A percentile compares a stretch with the other conserved stretches of the same genome.
These are phyloP conservation scores for Spondyliosoma cantharus DNA, from an alignment of 2,797 vertebrate genomes.

Conservation along the genomic window DNA sequence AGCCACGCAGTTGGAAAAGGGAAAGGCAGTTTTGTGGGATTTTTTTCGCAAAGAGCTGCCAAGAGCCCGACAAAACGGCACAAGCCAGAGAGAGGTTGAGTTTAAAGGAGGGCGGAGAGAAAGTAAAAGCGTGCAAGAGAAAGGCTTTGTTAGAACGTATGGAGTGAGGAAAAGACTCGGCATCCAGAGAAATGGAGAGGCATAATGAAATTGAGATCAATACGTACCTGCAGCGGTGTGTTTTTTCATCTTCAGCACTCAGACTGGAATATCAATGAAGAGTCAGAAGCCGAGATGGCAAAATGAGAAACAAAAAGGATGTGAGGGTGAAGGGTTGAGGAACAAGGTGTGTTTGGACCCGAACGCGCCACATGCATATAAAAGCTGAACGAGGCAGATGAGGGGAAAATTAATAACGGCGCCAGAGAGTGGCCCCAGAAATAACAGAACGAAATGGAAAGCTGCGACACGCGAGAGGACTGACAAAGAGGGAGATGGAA, in stretches of 20 bases:
- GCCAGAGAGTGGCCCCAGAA: slow-evolving; percentile 32
- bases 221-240: slow-evolving; percentile 58
- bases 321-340: slow-evolving; percentile 9
- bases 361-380: slow-evolving; percentile 12
- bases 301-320: slow-evolving; percentile 35
- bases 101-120: slow-evolving; percentile 25
- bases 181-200: slow-evolving; percentile 35
- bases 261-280: slow-evolving; percentile 70
- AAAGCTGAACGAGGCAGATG: slow-evolving; percentile 41
- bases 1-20: slow-evolving; percentile 30
- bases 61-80: slow-evolving; percentile 40
- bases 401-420: slow-evolving; percentile 50
- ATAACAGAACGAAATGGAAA: slow-evolving; percentile 45
- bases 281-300: slow-evolving; percentile 32
- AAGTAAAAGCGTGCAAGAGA: slow-evolving; percentile 38
- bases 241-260: slow-evolving; percentile 59
- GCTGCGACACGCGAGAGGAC: slow-evolving; percentile 43
- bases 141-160: slow-evolving; percentile 37
- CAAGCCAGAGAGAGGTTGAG: slow-evolving; percentile 25
- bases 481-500: slow-evolving; percentile 54
- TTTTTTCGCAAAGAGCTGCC: slow-evolving; percentile 42
- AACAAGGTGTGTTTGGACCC: slow-evolving; percentile 21
- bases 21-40: slow-evolving; percentile 27
- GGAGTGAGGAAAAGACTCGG: slow-evolving; percentile 34
- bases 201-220: slow-evolving; percentile 63